Evolutionary conservation across 2,797 vertebrate species (phyloP).

Genomic region (Danio tinwini): DNA sequence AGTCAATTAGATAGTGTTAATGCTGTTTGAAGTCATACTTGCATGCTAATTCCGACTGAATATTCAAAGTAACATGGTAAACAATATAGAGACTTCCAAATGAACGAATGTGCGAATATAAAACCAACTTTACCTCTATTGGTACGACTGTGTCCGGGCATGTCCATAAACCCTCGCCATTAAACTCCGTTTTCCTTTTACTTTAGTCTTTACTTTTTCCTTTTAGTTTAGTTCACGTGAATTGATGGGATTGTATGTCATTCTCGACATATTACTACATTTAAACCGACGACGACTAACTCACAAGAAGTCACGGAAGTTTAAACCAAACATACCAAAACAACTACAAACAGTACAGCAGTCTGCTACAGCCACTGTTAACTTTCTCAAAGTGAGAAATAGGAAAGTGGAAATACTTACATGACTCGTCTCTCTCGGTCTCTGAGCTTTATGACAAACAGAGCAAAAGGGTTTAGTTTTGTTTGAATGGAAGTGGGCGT

Average conservation of each 20-base stretch:
- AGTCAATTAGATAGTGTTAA: no score
- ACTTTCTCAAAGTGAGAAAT: not conserved
- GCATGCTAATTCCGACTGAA: no score
- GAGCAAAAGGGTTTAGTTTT: no score
- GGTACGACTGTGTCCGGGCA: slow-evolving; percentile 15
- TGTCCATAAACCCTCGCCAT: not conserved
- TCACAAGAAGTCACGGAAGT: not conserved
- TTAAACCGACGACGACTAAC: not conserved
- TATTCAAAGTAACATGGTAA: no score
- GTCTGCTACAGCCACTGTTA: not conserved
- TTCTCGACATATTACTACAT: not conserved
- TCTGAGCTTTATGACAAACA: no score
- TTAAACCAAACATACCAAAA: not conserved
- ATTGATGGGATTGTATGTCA: not conserved
- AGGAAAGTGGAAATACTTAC: slow-evolving; percentile 11
- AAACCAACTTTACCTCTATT: no score
- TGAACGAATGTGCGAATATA: no score
- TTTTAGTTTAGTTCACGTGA: not conserved
- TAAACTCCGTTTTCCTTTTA: not conserved
- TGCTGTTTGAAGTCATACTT: no score
- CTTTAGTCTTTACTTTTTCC: not conserved
- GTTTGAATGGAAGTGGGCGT: no score
- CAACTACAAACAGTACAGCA: not conserved
- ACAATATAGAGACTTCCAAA: no score
- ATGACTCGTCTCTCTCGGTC: not conserved